A percentile compares a stretch with the other conserved stretches of the same genome.
Evolutionary conservation across 2,797 vertebrate species (phyloP).

Genomic region (Melanotaenia trifasciata): DNA sequence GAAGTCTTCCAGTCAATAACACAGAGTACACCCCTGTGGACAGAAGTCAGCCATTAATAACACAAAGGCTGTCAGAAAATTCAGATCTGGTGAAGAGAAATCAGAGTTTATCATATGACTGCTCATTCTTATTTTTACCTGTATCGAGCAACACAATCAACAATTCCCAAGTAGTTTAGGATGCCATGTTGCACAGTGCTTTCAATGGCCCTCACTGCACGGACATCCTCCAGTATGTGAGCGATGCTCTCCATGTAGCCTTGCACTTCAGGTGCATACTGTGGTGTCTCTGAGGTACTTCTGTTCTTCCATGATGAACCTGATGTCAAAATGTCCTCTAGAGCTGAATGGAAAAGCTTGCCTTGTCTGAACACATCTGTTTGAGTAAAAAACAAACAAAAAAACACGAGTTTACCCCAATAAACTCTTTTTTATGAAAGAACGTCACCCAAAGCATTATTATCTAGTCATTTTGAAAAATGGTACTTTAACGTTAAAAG

Average conservation of each 20-base stretch:
- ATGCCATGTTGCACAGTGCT: slow-evolving; percentile 88
- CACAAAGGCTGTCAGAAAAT: neutral
- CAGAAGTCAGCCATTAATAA: neutral
- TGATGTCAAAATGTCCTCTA: slow-evolving; percentile 85
- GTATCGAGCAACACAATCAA: slow-evolving; percentile 94
- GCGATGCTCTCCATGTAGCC: slow-evolving; percentile 90
- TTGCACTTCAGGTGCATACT: slow-evolving; percentile 55
- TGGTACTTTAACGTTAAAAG: neutral
- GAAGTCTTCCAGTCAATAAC: slow-evolving; percentile 99
- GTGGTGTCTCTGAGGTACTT: slow-evolving; percentile 49
- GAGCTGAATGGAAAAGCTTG: slow-evolving; percentile 86
- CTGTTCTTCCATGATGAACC: slow-evolving; percentile 47
- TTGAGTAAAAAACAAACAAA: slow-evolving; percentile 23
- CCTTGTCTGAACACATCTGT: slow-evolving; percentile 91
- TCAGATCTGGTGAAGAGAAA: neutral
- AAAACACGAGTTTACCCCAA: too few species aligned
- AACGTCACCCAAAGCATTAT: neutral
- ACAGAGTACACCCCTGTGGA: slow-evolving; percentile 88
- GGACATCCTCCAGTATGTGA: slow-evolving; percentile 86
- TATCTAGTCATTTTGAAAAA: neutral
- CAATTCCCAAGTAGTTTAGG: slow-evolving; percentile 90
- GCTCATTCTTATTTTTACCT: slow-evolving; percentile 76
- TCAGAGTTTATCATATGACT: neutral
- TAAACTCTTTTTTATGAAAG: neutral
- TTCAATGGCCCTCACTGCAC: slow-evolving; percentile 88